Conservation (phyloP, 2,888 invertebrate species). For the Plagodis dolabraria region DNA sequence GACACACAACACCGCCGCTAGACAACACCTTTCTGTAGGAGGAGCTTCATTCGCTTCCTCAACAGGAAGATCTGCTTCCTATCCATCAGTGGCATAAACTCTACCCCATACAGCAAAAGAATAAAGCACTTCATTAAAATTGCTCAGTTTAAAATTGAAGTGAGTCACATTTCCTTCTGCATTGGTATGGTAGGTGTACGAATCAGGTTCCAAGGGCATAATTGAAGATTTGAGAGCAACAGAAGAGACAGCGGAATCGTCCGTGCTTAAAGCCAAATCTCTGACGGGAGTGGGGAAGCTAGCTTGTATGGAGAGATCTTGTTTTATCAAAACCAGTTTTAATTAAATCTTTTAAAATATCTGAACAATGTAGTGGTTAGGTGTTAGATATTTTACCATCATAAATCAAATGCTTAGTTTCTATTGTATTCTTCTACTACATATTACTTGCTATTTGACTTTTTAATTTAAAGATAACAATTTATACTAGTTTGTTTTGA, state of each 20-base stretch:
- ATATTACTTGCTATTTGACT: too few species aligned
- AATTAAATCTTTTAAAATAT: too few species aligned
- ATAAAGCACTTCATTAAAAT: slow-evolving; percentile 62
- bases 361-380: too few species aligned
- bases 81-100: slow-evolving; percentile 71
- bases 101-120: slow-evolving; percentile 83
- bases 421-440: too few species aligned
- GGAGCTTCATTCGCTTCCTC: slow-evolving; percentile 18
- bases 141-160: slow-evolving; percentile 50
- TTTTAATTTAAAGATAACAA: too few species aligned
- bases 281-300: slow-evolving; percentile 63
- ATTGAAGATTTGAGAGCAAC: slow-evolving; percentile 76
- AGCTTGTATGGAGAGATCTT: slow-evolving; percentile 69
- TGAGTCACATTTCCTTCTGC: slow-evolving; percentile 36
- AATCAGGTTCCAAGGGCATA: slow-evolving; percentile 71
- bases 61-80: slow-evolving; percentile 53
- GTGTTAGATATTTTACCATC: too few species aligned
- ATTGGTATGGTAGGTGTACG: slow-evolving; percentile 53
- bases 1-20: too few species aligned
- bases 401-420: too few species aligned
- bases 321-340: too few species aligned
- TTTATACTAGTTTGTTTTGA: too few species aligned
- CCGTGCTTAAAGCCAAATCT: slow-evolving; percentile 48
- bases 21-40: too few species aligned
- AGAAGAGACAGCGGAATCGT: slow-evolving; percentile 73